A percentile compares a stretch with the other conserved stretches of the same genome.
These are phyloP conservation scores for Nematostella vectensis DNA, from an alignment of 92 coral and sea anemone genomes.

Conservation along the genomic window DNA sequence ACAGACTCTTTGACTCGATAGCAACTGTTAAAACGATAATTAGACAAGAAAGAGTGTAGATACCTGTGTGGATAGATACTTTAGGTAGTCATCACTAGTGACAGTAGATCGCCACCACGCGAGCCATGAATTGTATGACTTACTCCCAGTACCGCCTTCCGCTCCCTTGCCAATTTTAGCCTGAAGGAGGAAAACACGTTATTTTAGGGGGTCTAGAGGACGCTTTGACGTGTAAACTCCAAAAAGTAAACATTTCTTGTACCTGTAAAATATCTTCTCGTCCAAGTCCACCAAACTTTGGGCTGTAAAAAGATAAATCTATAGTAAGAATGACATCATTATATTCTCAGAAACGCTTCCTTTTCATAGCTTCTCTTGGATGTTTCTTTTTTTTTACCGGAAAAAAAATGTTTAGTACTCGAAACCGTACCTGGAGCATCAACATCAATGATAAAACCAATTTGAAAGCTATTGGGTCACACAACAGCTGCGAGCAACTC, in stretches of 20 bases:
- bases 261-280: constrained; percentile 90
- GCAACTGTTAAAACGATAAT: no score
- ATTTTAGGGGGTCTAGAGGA: not conserved
- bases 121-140: constrained; percentile 93
- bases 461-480: no score
- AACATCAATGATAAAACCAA: no score
- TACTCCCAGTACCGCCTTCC: constrained; percentile 48
- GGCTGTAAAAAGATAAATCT: constrained; percentile 35
- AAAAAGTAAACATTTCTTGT: not conserved
- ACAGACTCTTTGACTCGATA: no score
- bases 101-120: constrained; percentile 99
- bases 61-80: constrained; percentile 86
- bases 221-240: not conserved
- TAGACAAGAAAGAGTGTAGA: no score
- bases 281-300: constrained; percentile 92
- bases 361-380: no score
- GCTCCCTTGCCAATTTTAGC: constrained; percentile 60
- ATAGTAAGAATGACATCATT: not conserved
- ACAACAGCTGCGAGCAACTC: no score
- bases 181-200: no score
- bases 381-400: no score
- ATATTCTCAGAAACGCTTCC: not conserved
- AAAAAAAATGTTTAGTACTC: no score
- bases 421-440: no score
- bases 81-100: constrained; percentile 79